Evolutionary conservation across 2,888 invertebrate species (phyloP).

Genomic region (Phymatocera aterrima): DNA sequence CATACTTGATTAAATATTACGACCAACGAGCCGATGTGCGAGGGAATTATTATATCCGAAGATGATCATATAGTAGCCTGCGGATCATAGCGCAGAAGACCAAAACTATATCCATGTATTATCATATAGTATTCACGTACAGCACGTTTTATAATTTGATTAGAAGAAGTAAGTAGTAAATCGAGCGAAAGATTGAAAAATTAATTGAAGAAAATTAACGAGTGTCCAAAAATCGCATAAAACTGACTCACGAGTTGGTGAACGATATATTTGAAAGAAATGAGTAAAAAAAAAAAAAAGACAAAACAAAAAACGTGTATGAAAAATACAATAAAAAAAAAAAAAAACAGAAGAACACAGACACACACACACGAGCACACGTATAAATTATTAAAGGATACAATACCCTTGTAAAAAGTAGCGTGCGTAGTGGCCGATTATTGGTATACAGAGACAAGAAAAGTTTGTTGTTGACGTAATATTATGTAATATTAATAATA

Average conservation of each 20-base stretch:
- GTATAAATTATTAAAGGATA: conserved; percentile 44
- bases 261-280: conserved; percentile 44
- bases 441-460: conserved; percentile 58
- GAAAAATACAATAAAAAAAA: conserved; percentile 40
- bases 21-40: no score
- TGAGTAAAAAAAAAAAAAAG: conserved; percentile 22
- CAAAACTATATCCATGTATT: neutral
- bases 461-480: conserved; percentile 70
- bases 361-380: conserved; percentile 43
- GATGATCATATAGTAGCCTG: conserved; percentile 22
- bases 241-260: conserved; percentile 62
- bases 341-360: conserved; percentile 23
- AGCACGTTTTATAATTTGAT: neutral
- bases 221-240: conserved; percentile 64
- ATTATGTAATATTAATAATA: conserved; percentile 65
- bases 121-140: no score
- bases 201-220: conserved; percentile 39
- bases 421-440: conserved; percentile 60
- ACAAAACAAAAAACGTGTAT: conserved; percentile 22
- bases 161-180: neutral
- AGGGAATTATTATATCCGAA: neutral
- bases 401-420: conserved; percentile 63
- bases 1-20: no score
- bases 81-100: conserved; percentile 23
- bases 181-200: neutral